Evolutionary conservation across 1,140 invertebrate genomes (phyloP).

Genomic region (Potamilus streckersoni): DNA sequence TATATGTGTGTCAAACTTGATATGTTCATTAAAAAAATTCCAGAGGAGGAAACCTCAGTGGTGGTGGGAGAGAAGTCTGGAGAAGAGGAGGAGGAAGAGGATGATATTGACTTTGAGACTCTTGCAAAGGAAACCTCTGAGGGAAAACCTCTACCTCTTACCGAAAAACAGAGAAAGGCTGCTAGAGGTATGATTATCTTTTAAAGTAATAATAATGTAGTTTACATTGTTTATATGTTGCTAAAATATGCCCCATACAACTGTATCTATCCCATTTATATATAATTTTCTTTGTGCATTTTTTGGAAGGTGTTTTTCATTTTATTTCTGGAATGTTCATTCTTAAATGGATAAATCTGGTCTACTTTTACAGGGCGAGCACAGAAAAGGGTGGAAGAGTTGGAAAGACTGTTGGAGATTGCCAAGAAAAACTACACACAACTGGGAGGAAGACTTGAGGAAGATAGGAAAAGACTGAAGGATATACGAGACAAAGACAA

Average conservation of each 20-base stretch:
- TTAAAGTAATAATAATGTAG: background rate
- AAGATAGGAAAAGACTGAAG: constrained; percentile 56
- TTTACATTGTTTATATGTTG: too few species aligned
- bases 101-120: constrained; percentile 16
- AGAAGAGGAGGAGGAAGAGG: constrained; percentile 36
- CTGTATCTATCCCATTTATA: too few species aligned
- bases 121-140: constrained; percentile 49
- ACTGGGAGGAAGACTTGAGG: constrained; percentile 64
- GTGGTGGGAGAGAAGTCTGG: constrained; percentile 19
- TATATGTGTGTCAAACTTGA: too few species aligned
- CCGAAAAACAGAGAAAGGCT: constrained; percentile 49
- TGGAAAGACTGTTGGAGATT: constrained; percentile 64
- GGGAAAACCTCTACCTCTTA: constrained; percentile 35
- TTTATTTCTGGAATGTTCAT: too few species aligned
- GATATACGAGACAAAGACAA: constrained; percentile 61
- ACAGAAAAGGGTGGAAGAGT: constrained; percentile 64
- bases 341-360: background rate
- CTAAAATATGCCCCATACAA: too few species aligned
- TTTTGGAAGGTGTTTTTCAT: too few species aligned
- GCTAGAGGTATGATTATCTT: constrained; percentile 38
- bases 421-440: constrained; percentile 68
- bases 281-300: too few species aligned
- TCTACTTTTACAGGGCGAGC: constrained; percentile 56
- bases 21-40: background rate
- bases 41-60: constrained; percentile 40